Base-by-base conservation (phyloP, 2,113 vertebrate species). In the Gasterosteus aculeatus region DNA sequence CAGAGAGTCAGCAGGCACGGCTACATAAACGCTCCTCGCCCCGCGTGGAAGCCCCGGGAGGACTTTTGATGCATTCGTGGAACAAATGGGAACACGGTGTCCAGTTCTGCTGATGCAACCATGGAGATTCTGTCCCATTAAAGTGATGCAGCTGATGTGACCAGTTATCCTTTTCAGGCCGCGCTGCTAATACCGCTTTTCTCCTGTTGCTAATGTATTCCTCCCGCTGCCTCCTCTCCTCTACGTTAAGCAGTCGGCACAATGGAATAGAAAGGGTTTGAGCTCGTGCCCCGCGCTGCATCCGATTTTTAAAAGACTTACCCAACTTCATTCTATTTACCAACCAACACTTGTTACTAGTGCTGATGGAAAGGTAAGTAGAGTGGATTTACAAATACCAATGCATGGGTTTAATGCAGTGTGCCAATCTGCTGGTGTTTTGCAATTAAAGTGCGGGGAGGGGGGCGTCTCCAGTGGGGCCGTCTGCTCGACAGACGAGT, bases 401-500 rank as follows among this genome's bases (percentile, higher is more conserved):
- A 31, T 70, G 71, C 69, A 70, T 57, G n/a, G 64, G 58, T 84
- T 88, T 88, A 87, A 88, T 82, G 83, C 77, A 58, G 54, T 35
- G 35, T 80, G 81, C 53, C 86, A 90, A 84, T 90, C 85, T 85
- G 79, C 72, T 77, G 51, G 69, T 80, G 75, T 89, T 83, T 86
- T 90, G 84, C 85, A 88, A 89, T 87, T 80, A 78, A 88, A 84
- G 78, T 62, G 67, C 53, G 10, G 69, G 35, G 67, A 63, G 46
- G 41, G 44, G 81, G 57, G 57, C 33, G 33, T 33, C 33, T 5
- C 2, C 78, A 58, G 73, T 58, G 56, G 69, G 53, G 54, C 72
- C 61, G 77, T 63, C 60, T 69, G 71, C 51, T 73, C 77, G 84
- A 90, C 90, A 90, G 85, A 58, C 77, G 75, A 85, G 85, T 93